Base-by-base conservation (phyloP, 2,113 vertebrate species). In the Balaeniceps rex region DNA sequence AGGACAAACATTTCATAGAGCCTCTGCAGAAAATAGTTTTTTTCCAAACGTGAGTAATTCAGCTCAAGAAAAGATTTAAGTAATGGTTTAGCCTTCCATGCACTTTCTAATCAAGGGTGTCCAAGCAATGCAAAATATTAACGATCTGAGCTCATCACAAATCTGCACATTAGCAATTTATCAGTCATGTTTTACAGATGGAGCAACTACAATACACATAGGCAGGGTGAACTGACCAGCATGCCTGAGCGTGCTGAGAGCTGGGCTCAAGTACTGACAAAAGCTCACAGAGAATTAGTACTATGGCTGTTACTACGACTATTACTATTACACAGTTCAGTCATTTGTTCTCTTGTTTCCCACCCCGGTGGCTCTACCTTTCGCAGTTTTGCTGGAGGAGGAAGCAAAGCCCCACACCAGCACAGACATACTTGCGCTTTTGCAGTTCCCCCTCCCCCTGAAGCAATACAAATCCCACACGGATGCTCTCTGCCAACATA, bases 1-100 rank as follows among this genome's bases (percentile, higher is more conserved):
- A 98, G 96, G 96, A 97, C 95, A 98, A 97, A 98, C 93, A 96
- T 97, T 97, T 97, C 93, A 94, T 78, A 93, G 65, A 97, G 69
- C 46, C 87, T 87, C 57, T 96, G 83, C 96, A 96, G 86, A 85
- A 97, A 96, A 94, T 14, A 68, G 28, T 7, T 91, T 97, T 97
- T 95, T 89, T 80, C 80, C 3, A 4, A 89, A 93, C 12, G 26
- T 65, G 49, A 95, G 90, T 51, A 78, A 92, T 96, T 95, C 83
- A 83, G 87, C 75, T 96, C 76, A 71, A 87, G 93, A 94, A 96
- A 94, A 87, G 79, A 96, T 91, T 82, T 87, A 94, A 78, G 19
- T 22, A 77, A 69, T 55, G 19, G 33, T 42, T 91, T 80, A 69
- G 81, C 66, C 58, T 89, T 77, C 46, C 2, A 0, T 51, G 44